Evolutionary conservation across 2,888 invertebrate species (phyloP).

Genomic region (Trichopoda pennipes): DNA sequence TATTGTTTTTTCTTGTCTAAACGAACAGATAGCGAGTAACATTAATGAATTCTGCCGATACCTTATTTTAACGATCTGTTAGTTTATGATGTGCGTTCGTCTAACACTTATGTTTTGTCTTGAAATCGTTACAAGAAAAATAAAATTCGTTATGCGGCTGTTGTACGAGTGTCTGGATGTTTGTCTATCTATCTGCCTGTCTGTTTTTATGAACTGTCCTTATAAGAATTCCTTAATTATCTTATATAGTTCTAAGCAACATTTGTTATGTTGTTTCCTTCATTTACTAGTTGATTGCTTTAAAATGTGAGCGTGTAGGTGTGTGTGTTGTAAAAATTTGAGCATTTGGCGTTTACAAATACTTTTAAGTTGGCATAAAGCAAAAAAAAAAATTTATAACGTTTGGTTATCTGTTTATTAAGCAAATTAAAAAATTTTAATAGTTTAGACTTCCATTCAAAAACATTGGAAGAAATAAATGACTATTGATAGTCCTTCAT

Average conservation of each 20-base stretch:
- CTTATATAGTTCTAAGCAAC: conserved; percentile 45
- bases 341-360: conserved; percentile 57
- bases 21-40: conserved; percentile 69
- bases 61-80: conserved; percentile 75
- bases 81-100: conserved; percentile 76
- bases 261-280: conserved; percentile 47
- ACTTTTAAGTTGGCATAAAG: conserved; percentile 61
- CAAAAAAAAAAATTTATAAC: conserved; percentile 56
- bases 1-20: neutral
- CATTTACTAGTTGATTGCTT: conserved; percentile 7
- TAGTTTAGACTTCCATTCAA: no score
- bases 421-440: no score
- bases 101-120: conserved; percentile 72
- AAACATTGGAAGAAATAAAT: no score
- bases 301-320: conserved; percentile 13
- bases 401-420: conserved; percentile 10
- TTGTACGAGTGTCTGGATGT: conserved; percentile 39
- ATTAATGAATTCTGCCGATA: conserved; percentile 72
- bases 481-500: no score
- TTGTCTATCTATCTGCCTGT: neutral
- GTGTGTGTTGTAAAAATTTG: conserved; percentile 24
- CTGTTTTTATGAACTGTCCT: conserved; percentile 22
- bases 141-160: conserved; percentile 70
- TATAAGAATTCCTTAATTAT: conserved; percentile 36
- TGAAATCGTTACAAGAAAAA: conserved; percentile 43